Evolutionary conservation across 2,113 vertebrate species (phyloP).

Genomic region (Cinclus mexicanus): DNA sequence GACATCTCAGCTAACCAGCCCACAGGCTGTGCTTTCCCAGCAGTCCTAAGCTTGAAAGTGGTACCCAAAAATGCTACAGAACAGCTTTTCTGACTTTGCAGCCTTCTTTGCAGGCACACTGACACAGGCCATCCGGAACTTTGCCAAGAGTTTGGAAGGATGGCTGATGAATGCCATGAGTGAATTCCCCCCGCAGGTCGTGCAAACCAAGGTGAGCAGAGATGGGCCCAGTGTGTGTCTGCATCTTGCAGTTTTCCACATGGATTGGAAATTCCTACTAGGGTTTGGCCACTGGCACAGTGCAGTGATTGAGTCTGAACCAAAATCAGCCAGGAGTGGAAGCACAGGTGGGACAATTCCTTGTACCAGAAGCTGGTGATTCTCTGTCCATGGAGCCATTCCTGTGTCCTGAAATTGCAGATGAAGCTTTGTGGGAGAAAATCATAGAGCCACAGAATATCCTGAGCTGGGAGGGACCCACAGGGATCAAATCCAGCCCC

Average conservation of each 20-base stretch:
- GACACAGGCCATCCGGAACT: conserved; percentile 96
- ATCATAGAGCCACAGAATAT: neutral
- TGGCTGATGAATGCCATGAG: conserved; percentile 95
- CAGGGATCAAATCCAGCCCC: neutral
- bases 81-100: neutral
- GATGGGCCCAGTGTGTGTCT: neutral
- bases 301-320: neutral
- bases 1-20: neutral
- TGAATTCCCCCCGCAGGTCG: conserved; percentile 88
- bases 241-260: neutral
- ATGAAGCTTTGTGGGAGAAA: neutral
- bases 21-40: neutral
- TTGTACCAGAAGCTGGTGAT: neutral
- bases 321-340: neutral
- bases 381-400: neutral
- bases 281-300: accelerated
- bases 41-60: neutral
- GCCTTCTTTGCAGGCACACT: conserved; percentile 82
- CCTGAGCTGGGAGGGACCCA: neutral
- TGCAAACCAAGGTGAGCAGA: conserved; percentile 89
- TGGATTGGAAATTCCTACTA: neutral
- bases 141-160: conserved; percentile 96
- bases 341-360: neutral
- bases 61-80: accelerated
- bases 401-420: neutral